A percentile compares a stretch with the other conserved stretches of the same genome.
phyloP scores from a whole-genome alignment of 1,140 invertebrate genomes.

The Drosophila ironensis region DNA sequence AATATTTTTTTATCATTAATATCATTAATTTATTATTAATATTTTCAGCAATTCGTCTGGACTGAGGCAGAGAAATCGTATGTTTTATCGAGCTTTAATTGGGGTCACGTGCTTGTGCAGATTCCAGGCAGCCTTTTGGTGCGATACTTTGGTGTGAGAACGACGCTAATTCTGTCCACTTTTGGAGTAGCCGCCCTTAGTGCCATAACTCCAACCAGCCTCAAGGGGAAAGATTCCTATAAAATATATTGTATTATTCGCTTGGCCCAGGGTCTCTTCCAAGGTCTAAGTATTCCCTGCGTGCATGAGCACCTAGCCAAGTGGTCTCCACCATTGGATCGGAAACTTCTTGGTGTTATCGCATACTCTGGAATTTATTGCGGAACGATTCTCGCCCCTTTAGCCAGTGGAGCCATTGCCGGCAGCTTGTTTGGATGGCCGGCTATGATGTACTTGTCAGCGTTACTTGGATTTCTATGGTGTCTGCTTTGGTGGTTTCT shows the following conservation, averaged over 20 bases:
- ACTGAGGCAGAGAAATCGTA: background rate
- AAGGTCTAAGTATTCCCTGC: background rate
- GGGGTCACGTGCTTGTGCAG: background rate
- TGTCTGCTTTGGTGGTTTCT: background rate
- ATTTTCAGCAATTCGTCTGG: background rate
- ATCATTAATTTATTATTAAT: background rate
- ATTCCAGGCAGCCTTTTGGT: background rate
- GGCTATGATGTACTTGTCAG: background rate
- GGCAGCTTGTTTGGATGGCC: background rate
- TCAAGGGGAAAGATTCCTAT: too few relatives aligned
- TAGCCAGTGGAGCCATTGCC: background rate
- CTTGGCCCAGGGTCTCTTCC: background rate
- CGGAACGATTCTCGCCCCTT: background rate
- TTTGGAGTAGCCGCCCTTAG: background rate
- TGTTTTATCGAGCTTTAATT: background rate
- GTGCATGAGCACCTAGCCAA: background rate
- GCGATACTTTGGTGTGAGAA: background rate
- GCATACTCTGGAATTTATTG: background rate
- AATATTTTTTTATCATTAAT: too few relatives aligned
- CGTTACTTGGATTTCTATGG: background rate
- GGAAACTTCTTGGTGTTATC: background rate
- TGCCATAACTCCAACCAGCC: too few relatives aligned
- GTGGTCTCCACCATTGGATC: background rate
- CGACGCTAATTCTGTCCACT: background rate
- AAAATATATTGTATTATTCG: background rate